Percentiles rank a stretch among this genome's conserved stretches.
These are phyloP conservation scores for Lagodon rhomboides DNA, from an alignment of 2,797 vertebrate species.

Conservation along the genomic window DNA sequence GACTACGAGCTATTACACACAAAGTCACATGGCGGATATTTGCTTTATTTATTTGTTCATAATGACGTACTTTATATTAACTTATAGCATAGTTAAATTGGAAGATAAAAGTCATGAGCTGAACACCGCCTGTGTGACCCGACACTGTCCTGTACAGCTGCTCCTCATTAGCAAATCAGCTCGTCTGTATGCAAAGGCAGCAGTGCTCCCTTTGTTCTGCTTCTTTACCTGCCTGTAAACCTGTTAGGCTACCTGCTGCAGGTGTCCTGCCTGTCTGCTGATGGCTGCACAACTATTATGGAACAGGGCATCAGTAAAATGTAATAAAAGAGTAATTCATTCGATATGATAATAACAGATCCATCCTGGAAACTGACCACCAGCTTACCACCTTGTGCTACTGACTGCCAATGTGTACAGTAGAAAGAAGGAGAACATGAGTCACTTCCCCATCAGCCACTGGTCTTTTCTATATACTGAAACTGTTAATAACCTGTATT, in stretches of 20 bases:
- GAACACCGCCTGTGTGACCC: background rate
- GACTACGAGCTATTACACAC: background rate
- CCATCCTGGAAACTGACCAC: no score
- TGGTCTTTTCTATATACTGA: background rate
- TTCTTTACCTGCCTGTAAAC: constrained; percentile 4
- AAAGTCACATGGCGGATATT: background rate
- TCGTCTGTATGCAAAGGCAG: constrained; percentile 24
- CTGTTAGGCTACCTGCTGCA: constrained; percentile 1
- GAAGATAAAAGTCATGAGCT: background rate
- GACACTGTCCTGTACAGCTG: background rate
- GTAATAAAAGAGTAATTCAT: background rate
- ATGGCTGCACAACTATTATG: background rate
- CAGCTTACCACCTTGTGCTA: no score
- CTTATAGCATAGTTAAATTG: background rate
- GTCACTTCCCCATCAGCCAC: background rate
- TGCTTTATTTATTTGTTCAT: background rate
- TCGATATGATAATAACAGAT: background rate
- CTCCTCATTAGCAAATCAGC: constrained; percentile 7
- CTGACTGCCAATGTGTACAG: background rate
- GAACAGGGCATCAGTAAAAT: background rate
- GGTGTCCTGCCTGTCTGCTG: background rate
- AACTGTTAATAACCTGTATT: background rate
- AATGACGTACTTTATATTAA: background rate
- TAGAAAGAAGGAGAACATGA: background rate
- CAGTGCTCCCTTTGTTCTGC: background rate